These are phyloP conservation scores for Aspidoscelis tigris DNA, from an alignment of 2,113 vertebrate genomes.

Conservation along the genomic window DNA sequence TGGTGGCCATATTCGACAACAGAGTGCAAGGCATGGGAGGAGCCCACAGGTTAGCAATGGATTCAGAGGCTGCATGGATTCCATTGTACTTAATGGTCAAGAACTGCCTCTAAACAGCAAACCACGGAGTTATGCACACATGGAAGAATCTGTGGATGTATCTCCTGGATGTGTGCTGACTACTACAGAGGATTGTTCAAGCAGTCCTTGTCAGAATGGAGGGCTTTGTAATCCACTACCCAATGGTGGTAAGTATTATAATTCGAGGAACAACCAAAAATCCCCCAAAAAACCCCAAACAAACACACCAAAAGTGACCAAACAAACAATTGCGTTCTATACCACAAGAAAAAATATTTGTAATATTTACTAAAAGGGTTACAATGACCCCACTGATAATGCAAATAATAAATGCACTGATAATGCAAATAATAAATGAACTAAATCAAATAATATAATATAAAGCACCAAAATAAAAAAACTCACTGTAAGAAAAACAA, in stretches of 20 bases:
- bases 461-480: too few relatives aligned
- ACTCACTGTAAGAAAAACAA: too few relatives aligned
- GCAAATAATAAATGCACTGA: too few relatives aligned
- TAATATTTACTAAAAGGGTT: too few relatives aligned
- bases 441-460: too few relatives aligned
- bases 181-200: constrained; percentile 84
- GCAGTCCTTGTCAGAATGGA: constrained; percentile 91
- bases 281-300: too few relatives aligned
- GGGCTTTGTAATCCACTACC: constrained; percentile 85
- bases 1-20: constrained; percentile 89
- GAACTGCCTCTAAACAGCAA: constrained; percentile 89
- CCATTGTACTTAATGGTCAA: constrained; percentile 88
- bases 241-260: constrained; percentile 82
- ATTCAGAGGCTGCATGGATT: constrained; percentile 93
- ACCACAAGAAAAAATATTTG: too few relatives aligned
- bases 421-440: too few relatives aligned
- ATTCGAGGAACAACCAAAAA: too few relatives aligned
- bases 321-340: too few relatives aligned
- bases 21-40: constrained; percentile 77
- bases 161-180: constrained; percentile 85
- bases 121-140: constrained; percentile 79
- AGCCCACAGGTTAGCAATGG: constrained; percentile 85
- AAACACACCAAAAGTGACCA: too few relatives aligned
- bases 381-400: too few relatives aligned
- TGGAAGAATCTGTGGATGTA: constrained; percentile 91